phyloP scores from a whole-genome alignment of 2,113 vertebrate species.

The Barbus barbus region DNA sequence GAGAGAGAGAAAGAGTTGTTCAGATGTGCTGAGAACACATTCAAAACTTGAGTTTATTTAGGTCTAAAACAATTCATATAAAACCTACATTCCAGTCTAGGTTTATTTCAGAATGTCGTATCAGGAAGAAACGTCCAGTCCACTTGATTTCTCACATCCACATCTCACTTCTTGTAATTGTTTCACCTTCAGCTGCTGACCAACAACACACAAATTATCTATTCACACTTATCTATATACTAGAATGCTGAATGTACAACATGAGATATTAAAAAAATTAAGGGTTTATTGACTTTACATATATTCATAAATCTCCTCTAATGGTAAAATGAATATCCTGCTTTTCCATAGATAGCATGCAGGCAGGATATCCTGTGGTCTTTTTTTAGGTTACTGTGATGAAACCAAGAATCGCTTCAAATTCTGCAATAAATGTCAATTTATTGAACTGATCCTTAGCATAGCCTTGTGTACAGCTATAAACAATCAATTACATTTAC shows the following conservation, averaged over 20 bases:
- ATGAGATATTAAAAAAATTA: not conserved
- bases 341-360: not conserved
- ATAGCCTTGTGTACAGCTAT: not conserved
- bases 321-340: slow-evolving; percentile 23
- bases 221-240: not conserved
- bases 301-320: not conserved
- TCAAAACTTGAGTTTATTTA: not conserved
- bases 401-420: not conserved
- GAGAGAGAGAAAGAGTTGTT: not conserved
- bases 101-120: not conserved
- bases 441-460: not conserved
- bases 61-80: not conserved
- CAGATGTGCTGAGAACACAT: not conserved
- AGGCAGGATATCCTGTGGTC: slow-evolving; percentile 28
- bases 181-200: not conserved
- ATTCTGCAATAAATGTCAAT: not conserved
- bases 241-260: not conserved
- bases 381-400: not conserved
- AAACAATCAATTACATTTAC: not conserved
- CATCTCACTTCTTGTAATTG: not conserved
- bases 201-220: not conserved
- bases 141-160: not conserved
- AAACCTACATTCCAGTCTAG: not conserved
- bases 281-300: not conserved
- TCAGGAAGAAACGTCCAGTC: not conserved